These are phyloP conservation scores for Dinocampus coccinellae DNA, from an alignment of 2,888 invertebrate genomes.

Conservation along the genomic window DNA sequence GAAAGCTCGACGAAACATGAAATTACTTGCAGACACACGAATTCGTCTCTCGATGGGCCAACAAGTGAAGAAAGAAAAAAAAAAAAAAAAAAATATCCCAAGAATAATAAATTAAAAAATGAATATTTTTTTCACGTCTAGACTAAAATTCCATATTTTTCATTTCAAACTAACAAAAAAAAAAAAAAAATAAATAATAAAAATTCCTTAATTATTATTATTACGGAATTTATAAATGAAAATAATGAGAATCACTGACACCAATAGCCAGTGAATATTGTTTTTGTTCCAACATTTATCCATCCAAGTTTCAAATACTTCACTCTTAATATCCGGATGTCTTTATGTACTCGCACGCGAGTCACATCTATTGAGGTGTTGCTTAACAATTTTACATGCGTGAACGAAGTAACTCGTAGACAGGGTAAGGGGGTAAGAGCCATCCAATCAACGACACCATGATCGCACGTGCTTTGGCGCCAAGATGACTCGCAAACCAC, in stretches of 20 bases:
- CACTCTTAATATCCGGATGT: conserved; percentile 21
- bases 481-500: conserved; percentile 41
- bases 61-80: not conserved
- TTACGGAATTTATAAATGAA: too few species aligned
- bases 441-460: conserved; percentile 6
- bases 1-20: not conserved
- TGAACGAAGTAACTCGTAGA: not conserved
- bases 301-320: conserved; percentile 33
- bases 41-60: not conserved
- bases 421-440: not conserved
- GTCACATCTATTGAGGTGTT: conserved; percentile 5
- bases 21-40: conserved; percentile 8
- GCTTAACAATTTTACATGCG: not conserved
- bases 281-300: conserved; percentile 11
- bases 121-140: conserved; percentile 23
- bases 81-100: conserved; percentile 1
- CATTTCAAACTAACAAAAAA: too few species aligned
- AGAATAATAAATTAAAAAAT: conserved; percentile 10
- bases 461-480: conserved; percentile 48
- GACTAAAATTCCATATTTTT: too few species aligned
- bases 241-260: conserved; percentile 38
- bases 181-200: too few species aligned
- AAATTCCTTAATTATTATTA: not conserved
- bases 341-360: not conserved
- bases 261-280: too few species aligned